Evolutionary conservation across 2,113 vertebrate genomes (phyloP), one percentile per base, ranked within the genome.

Genomic region (Ochotona curzoniae): DNA sequence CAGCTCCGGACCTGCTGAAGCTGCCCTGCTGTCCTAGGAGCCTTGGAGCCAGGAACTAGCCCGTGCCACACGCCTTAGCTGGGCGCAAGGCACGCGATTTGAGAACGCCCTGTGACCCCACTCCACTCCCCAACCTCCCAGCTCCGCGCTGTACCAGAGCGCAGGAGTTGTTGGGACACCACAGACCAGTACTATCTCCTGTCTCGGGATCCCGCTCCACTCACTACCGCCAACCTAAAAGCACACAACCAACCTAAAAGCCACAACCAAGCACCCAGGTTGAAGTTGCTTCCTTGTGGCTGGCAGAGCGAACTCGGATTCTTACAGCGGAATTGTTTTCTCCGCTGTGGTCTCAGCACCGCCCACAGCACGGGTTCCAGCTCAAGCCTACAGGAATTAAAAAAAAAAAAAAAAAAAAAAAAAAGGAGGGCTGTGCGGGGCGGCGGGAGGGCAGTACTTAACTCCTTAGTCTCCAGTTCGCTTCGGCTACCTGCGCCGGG

Each of bases 251-350:
- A 96, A 98, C 20, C 96, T 89, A 89, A 97, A 74, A 71, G 98
- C 88, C 95, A 97, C 96, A 97, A 97, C 98, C 97, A 96, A 98
- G 98, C 98, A 98, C 97, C 97, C 97, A 90, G 94, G 97, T 96
- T 97, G 14, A 96, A 97, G 91, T 95, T 44, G 38, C 38, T 44
- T 94, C 71, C n/a, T 47, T 81, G 28, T 21, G 73, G 82, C 89
- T 79, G 69, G 49, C 47, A 70, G 74, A 93, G 30, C 73, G 47
- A 49, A 87, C 69, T 92, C 38, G 69, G 93, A 87, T 89, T 78
- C 35, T 98, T 99, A 97, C 98, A 98, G 98, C 98, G 98, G 98
- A 98, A 99, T 99, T 98, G 98, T 99, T 98, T 98, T 98, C 97
- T 97, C 98, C 98, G 96, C 95, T 97, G 97, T 91, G 98, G 97